Evolutionary conservation across 2,888 invertebrate genomes (phyloP).

Genomic region (Thyatira batis): DNA sequence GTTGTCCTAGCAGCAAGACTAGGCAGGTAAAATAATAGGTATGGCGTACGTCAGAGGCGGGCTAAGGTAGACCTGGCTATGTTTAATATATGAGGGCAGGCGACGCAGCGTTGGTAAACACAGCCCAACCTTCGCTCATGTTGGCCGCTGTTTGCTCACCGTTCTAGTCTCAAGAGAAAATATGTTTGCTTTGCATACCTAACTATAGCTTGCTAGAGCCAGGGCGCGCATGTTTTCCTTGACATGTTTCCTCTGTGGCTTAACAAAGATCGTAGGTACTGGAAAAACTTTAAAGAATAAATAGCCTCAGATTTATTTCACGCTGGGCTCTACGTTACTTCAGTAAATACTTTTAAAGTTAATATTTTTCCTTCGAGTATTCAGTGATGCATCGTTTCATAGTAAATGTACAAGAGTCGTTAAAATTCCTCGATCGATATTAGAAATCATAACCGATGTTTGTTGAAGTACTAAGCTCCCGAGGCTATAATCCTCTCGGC

Average conservation of each 20-base stretch:
- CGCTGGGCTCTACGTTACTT: conserved; percentile 1
- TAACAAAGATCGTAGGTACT: conserved; percentile 53
- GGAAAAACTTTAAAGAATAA: conserved; percentile 24
- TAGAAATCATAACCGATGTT: conserved; percentile 76
- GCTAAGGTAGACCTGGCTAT: conserved; percentile 68
- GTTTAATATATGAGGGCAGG: conserved; percentile 81
- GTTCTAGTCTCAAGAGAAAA: conserved; percentile 80
- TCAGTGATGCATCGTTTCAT: not conserved
- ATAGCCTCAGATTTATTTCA: conserved; percentile 11
- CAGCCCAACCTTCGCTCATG: conserved; percentile 72
- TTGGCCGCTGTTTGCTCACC: conserved; percentile 75
- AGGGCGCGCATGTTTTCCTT: conserved; percentile 65
- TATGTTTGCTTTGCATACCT: conserved; percentile 80
- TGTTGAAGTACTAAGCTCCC: conserved; percentile 79
- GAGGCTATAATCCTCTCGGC: conserved; percentile 73
- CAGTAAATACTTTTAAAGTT: not conserved
- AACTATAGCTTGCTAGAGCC: conserved; percentile 60
- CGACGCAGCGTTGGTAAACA: conserved; percentile 78
- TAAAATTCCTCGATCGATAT: conserved; percentile 59
- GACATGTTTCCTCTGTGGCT: conserved; percentile 68
- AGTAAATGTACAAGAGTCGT: conserved; percentile 15
- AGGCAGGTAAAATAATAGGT: conserved; percentile 32
- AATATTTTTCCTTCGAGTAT: not conserved
- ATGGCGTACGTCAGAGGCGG: conserved; percentile 42
- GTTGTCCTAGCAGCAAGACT: conserved; percentile 37